Conservation (phyloP, 2,888 invertebrate genomes). For the Parelbella ahira region DNA sequence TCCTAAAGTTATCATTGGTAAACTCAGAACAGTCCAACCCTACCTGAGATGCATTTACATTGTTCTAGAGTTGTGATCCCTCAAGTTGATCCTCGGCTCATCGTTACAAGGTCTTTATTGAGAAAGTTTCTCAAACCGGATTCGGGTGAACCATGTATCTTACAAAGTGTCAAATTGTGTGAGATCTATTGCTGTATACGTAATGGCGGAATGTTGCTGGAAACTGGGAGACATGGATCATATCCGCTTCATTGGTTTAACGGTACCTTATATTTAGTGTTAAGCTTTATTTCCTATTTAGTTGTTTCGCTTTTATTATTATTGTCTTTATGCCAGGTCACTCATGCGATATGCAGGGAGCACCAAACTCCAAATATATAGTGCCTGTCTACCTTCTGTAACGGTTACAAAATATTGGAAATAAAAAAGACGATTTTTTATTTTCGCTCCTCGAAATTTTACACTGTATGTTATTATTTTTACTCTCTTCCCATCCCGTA, state of each 20-base stretch:
- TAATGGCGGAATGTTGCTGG: constrained; percentile 14
- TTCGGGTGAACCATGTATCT: constrained; percentile 21
- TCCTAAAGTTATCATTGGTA: background rate
- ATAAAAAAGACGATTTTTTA: too few species aligned
- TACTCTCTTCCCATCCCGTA: too few species aligned
- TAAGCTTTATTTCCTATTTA: too few species aligned
- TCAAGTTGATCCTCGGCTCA: constrained; percentile 18
- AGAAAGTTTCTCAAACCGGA: constrained; percentile 25
- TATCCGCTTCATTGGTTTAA: constrained; percentile 23
- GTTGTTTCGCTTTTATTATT: too few species aligned
- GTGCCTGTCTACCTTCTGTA: too few species aligned
- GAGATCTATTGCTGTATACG: constrained; percentile 18
- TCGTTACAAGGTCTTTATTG: constrained; percentile 22
- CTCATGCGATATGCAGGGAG: too few species aligned
- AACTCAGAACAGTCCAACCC: constrained; percentile 3
- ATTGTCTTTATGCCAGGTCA: too few species aligned
- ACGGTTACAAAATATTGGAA: too few species aligned
- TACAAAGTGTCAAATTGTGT: constrained; percentile 25
- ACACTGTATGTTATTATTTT: too few species aligned
- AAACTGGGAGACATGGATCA: constrained; percentile 22
- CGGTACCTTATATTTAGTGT: too few species aligned
- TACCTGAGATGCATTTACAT: constrained; percentile 17
- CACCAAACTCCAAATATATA: too few species aligned
- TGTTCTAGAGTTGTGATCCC: constrained; percentile 9
- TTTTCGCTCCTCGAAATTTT: too few species aligned